Evolutionary conservation across 1,140 invertebrate genomes (phyloP).

Genomic region (Pseudomyrmex concolor): DNA sequence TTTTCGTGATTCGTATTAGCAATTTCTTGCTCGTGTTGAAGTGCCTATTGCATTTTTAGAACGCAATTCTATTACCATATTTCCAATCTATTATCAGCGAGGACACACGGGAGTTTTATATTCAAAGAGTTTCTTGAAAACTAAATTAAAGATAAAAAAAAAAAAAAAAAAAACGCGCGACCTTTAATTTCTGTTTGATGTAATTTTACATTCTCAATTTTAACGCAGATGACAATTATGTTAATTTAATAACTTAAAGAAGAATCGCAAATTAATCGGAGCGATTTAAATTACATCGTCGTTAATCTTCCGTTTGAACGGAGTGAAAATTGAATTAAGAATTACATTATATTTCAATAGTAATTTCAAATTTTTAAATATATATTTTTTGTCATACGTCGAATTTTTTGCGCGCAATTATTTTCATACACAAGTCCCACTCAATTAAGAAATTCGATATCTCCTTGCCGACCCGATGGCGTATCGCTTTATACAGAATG

Average conservation of each 20-base stretch:
- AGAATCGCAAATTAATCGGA: background rate
- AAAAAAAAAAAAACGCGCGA: background rate
- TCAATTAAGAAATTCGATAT: slow-evolving; percentile 50
- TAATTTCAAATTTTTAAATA: too few relatives aligned
- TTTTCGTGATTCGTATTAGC: background rate
- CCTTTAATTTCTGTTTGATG: background rate
- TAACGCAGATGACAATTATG: background rate
- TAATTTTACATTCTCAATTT: slow-evolving; percentile 1
- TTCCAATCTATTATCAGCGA: background rate
- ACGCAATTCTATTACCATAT: background rate
- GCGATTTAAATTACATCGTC: background rate
- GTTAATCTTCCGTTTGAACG: background rate
- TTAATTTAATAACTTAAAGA: slow-evolving; percentile 11
- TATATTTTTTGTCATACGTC: too few relatives aligned
- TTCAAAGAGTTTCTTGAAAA: background rate
- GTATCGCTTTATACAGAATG: slow-evolving; percentile 22
- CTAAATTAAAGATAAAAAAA: background rate
- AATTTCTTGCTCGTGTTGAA: background rate
- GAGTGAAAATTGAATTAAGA: slow-evolving; percentile 15
- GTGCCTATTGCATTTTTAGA: background rate
- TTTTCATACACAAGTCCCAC: too few relatives aligned
- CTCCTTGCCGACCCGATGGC: slow-evolving; percentile 10
- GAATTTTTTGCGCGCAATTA: too few relatives aligned
- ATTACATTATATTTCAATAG: slow-evolving; percentile 30
- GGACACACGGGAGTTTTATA: background rate